phyloP scores from a whole-genome alignment of 2,888 invertebrate species.

The Sminthurides aquaticus region DNA sequence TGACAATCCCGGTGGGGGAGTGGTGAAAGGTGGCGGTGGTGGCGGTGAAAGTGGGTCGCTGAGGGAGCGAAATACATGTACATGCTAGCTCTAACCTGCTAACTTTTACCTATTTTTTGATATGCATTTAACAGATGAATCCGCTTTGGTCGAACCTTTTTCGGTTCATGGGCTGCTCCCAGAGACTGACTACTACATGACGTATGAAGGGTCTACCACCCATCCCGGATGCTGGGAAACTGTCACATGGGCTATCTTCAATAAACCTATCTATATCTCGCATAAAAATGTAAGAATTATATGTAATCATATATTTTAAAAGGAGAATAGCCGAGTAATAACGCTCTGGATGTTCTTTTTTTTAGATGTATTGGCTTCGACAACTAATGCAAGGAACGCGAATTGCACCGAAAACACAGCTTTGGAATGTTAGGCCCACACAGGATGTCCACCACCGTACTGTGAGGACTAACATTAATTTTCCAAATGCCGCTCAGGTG shows the following conservation, averaged over 20 bases:
- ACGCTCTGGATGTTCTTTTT: too few species aligned
- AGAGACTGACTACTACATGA: constrained; percentile 87
- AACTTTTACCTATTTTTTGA: too few species aligned
- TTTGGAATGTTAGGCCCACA: constrained; percentile 88
- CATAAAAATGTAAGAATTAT: constrained; percentile 74
- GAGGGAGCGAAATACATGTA: too few species aligned
- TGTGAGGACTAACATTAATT: constrained; percentile 94
- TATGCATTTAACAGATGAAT: too few species aligned
- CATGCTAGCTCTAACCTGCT: too few species aligned
- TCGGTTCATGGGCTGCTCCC: constrained; percentile 81
- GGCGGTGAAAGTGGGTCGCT: not conserved
- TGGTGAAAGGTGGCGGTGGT: too few species aligned
- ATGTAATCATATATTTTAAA: too few species aligned
- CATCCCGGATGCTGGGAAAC: constrained; percentile 99
- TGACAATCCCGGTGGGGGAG: too few species aligned
- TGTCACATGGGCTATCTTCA: constrained; percentile 97
- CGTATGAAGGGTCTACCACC: constrained; percentile 95
- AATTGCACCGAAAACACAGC: constrained; percentile 76
- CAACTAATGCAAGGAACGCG: constrained; percentile 83
- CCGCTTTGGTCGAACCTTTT: constrained; percentile 73
- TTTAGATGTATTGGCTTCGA: constrained; percentile 75
- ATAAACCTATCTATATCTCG: constrained; percentile 95
- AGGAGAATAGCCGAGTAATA: not conserved
- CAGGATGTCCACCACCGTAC: constrained; percentile 87
- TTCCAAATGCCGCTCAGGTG: constrained; percentile 48